Evolutionary conservation across 2,888 invertebrate species (phyloP), one percentile per base, ranked within the genome.

Genomic region (Lepidonotus clava): DNA sequence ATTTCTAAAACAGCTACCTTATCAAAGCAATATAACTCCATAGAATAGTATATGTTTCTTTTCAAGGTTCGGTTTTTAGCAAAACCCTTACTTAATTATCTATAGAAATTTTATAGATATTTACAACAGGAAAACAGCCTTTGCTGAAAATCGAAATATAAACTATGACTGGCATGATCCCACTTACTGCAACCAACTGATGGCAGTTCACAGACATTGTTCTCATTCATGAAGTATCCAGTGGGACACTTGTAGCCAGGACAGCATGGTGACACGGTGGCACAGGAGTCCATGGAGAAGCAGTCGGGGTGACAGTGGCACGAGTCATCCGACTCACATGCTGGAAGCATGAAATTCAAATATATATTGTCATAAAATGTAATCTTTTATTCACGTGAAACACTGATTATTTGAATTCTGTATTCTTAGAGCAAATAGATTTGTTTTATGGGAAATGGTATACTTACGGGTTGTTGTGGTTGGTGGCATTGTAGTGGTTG

Each of bases 391-490:
- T 71, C n/a, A 71, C 6, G 6, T 32, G 34, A 14, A 71, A 71
- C 14, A 18, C n/a, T 56, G 24, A n/a, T n/a, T 18, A 56, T 5
- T n/a, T n/a, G 6, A 6, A 24, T 61, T 6, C 61, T n/a, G 14
- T 8, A 61, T 61, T 14, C 18, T 24, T n/a, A 24, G 18, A 14
- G 24, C 11, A n/a, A 61, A 6, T 24, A 61, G 61, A 4, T 5
- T 24, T 14, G 32, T 5, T 14, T 28, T 5, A 14, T 66, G 5
- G 5, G 11, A 32, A 5, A 66, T 2, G 28, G 11, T 2, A 24
- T 11, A 80, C 80, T 80, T 51, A 80, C 80, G 51, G 11, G 80
- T 46, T n/a, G 80, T 80, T 11, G 80, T 80, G 24, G 80, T 80
- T 18, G 46, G 80, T 41, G 41, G 80, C 34, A 46, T 41, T 11